Percentiles rank a stretch among this genome's conserved stretches.
phyloP scores from a whole-genome alignment of 2,888 invertebrate genomes.

The Chydorus sphaericus region DNA sequence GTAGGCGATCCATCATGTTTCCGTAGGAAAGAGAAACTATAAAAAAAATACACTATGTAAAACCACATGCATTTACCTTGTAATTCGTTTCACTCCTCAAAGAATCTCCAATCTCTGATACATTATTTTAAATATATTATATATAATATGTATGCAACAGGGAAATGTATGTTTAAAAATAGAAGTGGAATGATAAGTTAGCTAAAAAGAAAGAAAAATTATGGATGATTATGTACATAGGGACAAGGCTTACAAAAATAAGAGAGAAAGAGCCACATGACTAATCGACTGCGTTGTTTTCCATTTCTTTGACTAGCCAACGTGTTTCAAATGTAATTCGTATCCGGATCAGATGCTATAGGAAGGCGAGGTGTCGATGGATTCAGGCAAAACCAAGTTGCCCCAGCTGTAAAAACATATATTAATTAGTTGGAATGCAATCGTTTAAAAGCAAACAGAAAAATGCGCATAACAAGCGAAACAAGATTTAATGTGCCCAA shows the following conservation, averaged over 20 bases:
- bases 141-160: not conserved
- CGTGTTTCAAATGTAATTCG: not conserved
- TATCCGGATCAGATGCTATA: not conserved
- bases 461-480: too few species aligned
- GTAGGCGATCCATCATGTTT: conserved; percentile 3
- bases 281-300: too few species aligned
- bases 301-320: not conserved
- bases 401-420: not conserved
- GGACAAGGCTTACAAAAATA: not conserved
- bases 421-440: too few species aligned
- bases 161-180: not conserved
- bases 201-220: not conserved
- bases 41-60: conserved; percentile 3
- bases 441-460: too few species aligned
- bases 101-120: not conserved
- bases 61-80: not conserved
- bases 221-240: not conserved
- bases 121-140: not conserved
- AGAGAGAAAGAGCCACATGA: not conserved
- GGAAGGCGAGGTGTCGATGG: not conserved
- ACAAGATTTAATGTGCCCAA: not conserved
- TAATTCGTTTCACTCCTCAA: not conserved
- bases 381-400: not conserved
- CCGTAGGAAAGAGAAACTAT: too few species aligned
- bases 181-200: not conserved